Base-by-base conservation (phyloP, 2,797 vertebrate genomes). In the Erethizon dorsatum region DNA sequence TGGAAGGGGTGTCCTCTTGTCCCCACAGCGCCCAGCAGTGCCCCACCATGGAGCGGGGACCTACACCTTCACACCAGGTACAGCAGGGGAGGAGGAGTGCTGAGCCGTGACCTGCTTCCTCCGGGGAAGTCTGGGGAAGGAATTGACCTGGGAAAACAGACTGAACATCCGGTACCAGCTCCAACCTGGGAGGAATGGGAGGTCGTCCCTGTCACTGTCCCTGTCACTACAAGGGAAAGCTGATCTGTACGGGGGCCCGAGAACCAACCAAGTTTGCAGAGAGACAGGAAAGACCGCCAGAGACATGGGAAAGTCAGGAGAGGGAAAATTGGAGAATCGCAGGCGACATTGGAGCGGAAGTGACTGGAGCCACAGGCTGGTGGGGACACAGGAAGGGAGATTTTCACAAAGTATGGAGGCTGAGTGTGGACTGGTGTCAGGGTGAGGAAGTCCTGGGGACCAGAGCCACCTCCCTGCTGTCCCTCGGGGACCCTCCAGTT, bases 1-100 rank as follows among this genome's bases (percentile, higher is more conserved):
- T 26, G 47, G 65, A 5, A 0, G 0, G 22, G 61, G 45, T 24
- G 45, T 33, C 47, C 77, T 59, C 69, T 14, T 33, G 18, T 59
- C 17, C 85, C 8, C 45, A 15, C 37, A 0, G 0, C 18, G 33
- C 22, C 63, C 4, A 2, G 13, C 17, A 56, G 73, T 11, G 15
- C 17, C 56, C 26, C 20, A 20, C n/a, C 67, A 7, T 1, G 9
- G 11, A 47, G 45, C 8, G 9, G 2, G 6, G 14, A 26, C 3
- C 28, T 37, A 1, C 22, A 28, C 47, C 57, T 54, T 85, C 5
- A 65, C 14, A 45, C 3, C 10, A 24, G 56, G 50, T 3, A 3
- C 10, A 37, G 56, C 24, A 13, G 8, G 54, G 22, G 28, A 5
- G 41, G 17, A 31, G 20, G 41, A 24, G 0, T 12, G 3, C 4